Conservation (phyloP, 2,797 vertebrate species). For the Hipposideros larvatus region DNA sequence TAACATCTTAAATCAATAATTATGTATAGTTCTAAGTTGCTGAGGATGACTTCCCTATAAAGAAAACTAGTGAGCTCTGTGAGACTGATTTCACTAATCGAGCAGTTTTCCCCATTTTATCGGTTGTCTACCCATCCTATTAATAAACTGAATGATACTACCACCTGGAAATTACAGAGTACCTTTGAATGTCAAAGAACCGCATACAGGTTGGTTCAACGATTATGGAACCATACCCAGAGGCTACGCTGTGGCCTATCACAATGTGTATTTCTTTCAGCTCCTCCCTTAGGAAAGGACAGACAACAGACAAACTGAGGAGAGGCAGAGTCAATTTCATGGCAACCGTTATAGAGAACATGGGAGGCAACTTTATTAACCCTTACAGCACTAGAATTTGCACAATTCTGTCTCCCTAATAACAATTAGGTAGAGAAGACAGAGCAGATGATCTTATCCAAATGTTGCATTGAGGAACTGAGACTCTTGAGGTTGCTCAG, state of each 20-base stretch:
- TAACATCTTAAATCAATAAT: background rate
- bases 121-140: background rate
- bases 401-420: background rate
- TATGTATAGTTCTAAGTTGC: background rate
- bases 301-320: background rate
- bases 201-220: background rate
- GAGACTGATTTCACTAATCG: background rate
- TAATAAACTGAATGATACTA: background rate
- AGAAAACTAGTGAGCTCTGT: background rate
- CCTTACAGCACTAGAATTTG: background rate
- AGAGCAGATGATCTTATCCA: background rate
- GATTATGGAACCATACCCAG: background rate
- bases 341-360: background rate
- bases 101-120: background rate
- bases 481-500: background rate
- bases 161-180: slow-evolving; percentile 15
- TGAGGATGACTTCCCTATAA: background rate
- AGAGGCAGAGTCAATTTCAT: background rate
- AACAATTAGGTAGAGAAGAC: background rate
- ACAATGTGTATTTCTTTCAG: background rate
- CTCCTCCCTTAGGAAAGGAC: background rate
- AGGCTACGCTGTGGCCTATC: background rate
- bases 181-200: background rate
- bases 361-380: background rate
- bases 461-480: background rate